phyloP scores from a whole-genome alignment of 2,113 vertebrate genomes.

The Microcebus jonahi region DNA sequence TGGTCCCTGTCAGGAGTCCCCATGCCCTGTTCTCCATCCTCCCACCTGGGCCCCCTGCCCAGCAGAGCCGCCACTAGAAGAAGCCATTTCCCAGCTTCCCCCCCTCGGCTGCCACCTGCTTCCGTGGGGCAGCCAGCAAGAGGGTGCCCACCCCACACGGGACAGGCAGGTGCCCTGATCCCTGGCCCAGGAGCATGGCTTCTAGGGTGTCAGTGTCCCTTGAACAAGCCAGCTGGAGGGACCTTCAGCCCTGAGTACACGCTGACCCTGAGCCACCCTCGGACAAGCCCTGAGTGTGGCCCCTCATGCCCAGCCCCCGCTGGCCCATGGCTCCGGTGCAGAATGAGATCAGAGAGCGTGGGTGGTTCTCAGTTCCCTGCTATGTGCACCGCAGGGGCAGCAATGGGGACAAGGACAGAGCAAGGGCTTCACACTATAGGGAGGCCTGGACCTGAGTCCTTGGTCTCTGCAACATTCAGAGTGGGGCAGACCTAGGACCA shows the following conservation, averaged over 20 bases:
- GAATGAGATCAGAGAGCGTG: neutral
- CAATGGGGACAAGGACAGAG: accelerated
- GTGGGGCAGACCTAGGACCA: neutral
- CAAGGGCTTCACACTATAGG: too few relatives aligned
- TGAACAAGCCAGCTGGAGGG: neutral
- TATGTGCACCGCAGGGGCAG: too few relatives aligned
- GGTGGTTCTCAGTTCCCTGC: accelerated
- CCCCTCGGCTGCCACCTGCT: neutral
- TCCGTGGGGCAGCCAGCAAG: neutral
- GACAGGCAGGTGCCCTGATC: neutral
- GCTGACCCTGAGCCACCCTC: accelerated
- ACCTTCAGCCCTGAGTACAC: neutral
- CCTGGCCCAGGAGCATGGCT: neutral
- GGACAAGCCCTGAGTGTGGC: neutral
- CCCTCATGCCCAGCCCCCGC: neutral
- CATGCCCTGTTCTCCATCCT: neutral
- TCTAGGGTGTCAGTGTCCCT: neutral
- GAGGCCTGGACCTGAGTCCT: neutral
- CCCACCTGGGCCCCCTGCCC: neutral
- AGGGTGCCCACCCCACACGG: accelerated
- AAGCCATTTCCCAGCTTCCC: neutral
- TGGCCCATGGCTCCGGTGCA: too few relatives aligned
- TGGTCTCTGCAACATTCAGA: neutral
- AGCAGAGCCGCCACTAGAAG: neutral
- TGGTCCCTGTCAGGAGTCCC: neutral